Evolutionary conservation across 1,140 invertebrate genomes (phyloP), one percentile per base, ranked within the genome.

Genomic region (Micrasema minimum): DNA sequence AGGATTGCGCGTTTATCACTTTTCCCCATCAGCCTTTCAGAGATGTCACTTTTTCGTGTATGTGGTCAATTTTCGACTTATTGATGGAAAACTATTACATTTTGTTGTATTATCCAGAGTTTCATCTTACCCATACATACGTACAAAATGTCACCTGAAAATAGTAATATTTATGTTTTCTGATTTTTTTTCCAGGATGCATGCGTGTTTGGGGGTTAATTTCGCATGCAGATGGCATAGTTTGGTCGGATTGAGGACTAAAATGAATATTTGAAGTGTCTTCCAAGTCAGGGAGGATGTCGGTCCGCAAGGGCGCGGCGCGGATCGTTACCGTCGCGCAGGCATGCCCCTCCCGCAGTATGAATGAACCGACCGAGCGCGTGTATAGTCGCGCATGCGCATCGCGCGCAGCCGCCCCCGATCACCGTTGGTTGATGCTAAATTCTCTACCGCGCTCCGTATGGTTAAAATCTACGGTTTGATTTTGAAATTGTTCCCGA

Each of bases 271-370:
- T 62, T 62, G 43, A 62, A 46, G 59, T 62, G 22, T 7, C 7
- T 23, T 10, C 14, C 16, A 46, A 62, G 59, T 26, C n/a, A 46
- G 43, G 59, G 59, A 46, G 45, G 59, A 62, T 46, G 43, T 23
- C 22, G 37, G 48, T n/a, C 37, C 23, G 66, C 14, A 12, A 12
- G 57, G 67, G 57, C 11, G 55, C 41, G 45, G 55, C 46, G 67
- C 67, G 67, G 67, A 69, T 69, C 67, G 67, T 69, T 69, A 69
- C 55, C 41, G 57, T 9, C 67, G 67, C 67, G 66, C 66, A 68
- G 66, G 18, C 76, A 77, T 77, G 75, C 74, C 74, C 77, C 79
- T 78, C 80, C 79, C 78, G 78, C 81, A 26, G 22, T 43, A 55
- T 62, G 57, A 61, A 64, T 71, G 75, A 71, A 80, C 77, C 76